Base-by-base conservation (phyloP, 2,888 invertebrate genomes). In the Pardosa pseudoannulata region DNA sequence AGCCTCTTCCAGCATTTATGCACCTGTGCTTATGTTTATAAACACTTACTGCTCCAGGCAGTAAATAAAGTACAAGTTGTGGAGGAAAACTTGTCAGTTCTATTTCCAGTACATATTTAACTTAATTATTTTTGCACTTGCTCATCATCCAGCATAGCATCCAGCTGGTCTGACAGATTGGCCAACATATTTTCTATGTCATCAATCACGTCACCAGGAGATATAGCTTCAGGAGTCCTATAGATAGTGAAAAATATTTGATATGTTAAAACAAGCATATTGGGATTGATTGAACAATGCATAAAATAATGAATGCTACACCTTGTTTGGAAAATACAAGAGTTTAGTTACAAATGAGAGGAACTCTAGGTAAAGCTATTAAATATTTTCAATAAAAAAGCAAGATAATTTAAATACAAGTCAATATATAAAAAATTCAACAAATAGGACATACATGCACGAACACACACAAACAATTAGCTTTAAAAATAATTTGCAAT, bases 181-280 rank as follows among this genome's bases (percentile, higher is more conserved):
- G 98, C 98, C 90, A 99, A 93, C 99, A 99, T 99, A 93, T 97
- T 96, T 78, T 98, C 98, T 91, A 99, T 98, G 92, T 99, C 98
- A 91, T 97, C 97, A 87, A 98, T 94, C 36, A 97, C 97, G 75
- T 88, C 89, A 29, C 88, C 88, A 2, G 88, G 83, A 9, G 87
- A 82, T 68, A 79, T 87, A 31, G 79, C 81, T 65, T 87, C 82
- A 36, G 87, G 82, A 23, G 79, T 87, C 28, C 87, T 87, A 32
- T 27, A 81, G 23, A 13, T 56, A 36, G 39, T 28, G 32, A 75
- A 36, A 19, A 36, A 23, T 23, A n/a, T 13, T 62, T 62, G 19
- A 62, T 23, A 5, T 13, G n/a, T 19, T 1, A 62, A 27, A 62
- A 56, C 19, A 6, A 9, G n/a, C n/a, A n/a, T n/a, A n/a, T n/a